These are phyloP conservation scores for Ctenosaura bakeri DNA, from an alignment of 2,797 vertebrate genomes.

Conservation along the genomic window DNA sequence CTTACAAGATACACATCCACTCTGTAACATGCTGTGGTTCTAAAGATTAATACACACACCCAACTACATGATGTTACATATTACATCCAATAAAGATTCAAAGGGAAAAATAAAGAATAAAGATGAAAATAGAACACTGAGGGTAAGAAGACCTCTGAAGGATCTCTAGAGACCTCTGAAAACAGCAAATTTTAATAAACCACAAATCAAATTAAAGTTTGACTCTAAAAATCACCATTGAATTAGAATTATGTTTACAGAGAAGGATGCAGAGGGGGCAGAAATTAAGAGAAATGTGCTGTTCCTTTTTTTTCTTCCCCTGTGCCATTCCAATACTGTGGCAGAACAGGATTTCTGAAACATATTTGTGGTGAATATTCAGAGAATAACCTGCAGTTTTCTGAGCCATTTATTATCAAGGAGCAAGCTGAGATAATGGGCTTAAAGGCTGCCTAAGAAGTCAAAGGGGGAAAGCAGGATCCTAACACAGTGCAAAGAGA, in stretches of 20 bases:
- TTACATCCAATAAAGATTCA: background rate
- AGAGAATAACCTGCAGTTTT: background rate
- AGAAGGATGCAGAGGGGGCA: slow-evolving; percentile 34
- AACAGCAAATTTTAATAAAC: slow-evolving; percentile 48
- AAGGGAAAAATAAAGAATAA: background rate
- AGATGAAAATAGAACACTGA: background rate
- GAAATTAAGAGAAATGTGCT: background rate
- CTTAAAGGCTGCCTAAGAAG: background rate
- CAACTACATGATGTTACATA: background rate
- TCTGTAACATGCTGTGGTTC: background rate
- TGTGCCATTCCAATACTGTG: slow-evolving; percentile 26
- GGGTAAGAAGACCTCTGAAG: background rate
- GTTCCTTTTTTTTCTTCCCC: slow-evolving; percentile 16
- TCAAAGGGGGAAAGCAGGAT: too few species aligned
- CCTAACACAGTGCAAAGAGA: too few species aligned
- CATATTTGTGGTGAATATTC: background rate
- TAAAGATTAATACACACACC: background rate
- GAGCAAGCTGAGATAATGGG: background rate
- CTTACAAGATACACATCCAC: background rate
- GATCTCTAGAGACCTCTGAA: background rate
- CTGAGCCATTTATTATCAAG: background rate
- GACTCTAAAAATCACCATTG: slow-evolving; percentile 49
- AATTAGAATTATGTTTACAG: slow-evolving; percentile 30
- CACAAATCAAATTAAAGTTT: slow-evolving; percentile 52
- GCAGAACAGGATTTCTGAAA: slow-evolving; percentile 15